These are phyloP conservation scores for Epistrophe eligans DNA, from an alignment of 2,888 invertebrate species.

Conservation along the genomic window DNA sequence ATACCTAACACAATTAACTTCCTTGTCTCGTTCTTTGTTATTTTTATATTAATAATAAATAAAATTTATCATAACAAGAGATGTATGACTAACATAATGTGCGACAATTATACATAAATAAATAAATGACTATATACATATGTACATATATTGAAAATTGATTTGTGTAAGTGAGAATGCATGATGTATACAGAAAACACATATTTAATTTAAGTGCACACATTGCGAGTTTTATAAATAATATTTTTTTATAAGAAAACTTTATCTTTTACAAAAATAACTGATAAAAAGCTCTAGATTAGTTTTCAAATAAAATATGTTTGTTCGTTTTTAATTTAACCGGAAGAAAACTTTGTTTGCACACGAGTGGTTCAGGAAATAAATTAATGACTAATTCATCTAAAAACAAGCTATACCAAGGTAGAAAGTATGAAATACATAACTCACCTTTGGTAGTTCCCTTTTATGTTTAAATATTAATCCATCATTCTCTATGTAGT, in stretches of 20 bases:
- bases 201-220: neutral
- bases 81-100: neutral
- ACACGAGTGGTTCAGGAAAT: neutral
- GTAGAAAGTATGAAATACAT: neutral
- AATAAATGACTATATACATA: neutral
- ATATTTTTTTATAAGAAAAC: neutral
- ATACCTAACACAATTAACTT: too few relatives aligned
- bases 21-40: neutral
- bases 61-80: neutral
- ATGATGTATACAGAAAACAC: neutral
- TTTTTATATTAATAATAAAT: neutral
- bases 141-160: neutral
- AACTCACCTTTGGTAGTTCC: conserved; percentile 90
- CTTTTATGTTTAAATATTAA: conserved; percentile 88
- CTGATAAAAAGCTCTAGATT: conserved; percentile 21
- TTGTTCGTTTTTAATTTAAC: neutral
- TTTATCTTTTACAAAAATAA: neutral
- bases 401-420: neutral
- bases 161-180: neutral
- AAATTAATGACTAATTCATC: neutral
- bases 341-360: neutral
- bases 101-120: neutral
- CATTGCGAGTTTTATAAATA: neutral
- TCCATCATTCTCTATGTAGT: conserved; percentile 96
- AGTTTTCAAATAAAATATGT: neutral